Evolutionary conservation across 2,113 vertebrate genomes (phyloP).

Genomic region (Lasiurus cinereus): DNA sequence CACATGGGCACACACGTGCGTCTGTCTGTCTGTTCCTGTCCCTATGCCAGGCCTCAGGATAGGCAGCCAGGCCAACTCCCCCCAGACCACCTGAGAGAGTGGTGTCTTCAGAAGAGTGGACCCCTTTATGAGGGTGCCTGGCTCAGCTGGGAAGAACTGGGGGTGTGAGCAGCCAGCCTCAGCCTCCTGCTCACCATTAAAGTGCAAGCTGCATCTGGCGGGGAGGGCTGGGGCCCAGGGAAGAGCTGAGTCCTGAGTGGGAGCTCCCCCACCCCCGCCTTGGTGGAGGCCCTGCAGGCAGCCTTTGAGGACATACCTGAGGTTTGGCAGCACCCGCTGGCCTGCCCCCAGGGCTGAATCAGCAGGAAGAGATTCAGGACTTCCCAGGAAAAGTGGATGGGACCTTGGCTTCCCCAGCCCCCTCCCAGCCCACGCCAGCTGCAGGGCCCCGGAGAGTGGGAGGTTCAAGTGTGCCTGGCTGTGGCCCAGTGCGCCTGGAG

Average conservation of each 20-base stretch:
- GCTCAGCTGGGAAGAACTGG: neutral
- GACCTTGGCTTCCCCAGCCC: neutral
- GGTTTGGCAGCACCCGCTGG: conserved; percentile 65
- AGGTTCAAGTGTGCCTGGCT: fast-evolving
- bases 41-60: neutral
- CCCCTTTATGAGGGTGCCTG: neutral
- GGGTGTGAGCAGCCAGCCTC: neutral
- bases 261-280: neutral
- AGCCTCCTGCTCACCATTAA: neutral
- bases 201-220: neutral
- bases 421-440: neutral
- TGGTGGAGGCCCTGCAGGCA: neutral
- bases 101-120: neutral
- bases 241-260: neutral
- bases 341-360: conserved; percentile 54
- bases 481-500: too few relatives aligned
- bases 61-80: neutral
- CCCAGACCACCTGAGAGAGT: neutral
- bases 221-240: neutral
- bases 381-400: neutral
- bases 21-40: neutral
- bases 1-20: neutral
- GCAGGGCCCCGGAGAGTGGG: neutral
- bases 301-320: conserved; percentile 78
- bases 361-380: conserved; percentile 55